phyloP scores from a whole-genome alignment of 2,888 invertebrate genomes.

The Papilio gigon region DNA sequence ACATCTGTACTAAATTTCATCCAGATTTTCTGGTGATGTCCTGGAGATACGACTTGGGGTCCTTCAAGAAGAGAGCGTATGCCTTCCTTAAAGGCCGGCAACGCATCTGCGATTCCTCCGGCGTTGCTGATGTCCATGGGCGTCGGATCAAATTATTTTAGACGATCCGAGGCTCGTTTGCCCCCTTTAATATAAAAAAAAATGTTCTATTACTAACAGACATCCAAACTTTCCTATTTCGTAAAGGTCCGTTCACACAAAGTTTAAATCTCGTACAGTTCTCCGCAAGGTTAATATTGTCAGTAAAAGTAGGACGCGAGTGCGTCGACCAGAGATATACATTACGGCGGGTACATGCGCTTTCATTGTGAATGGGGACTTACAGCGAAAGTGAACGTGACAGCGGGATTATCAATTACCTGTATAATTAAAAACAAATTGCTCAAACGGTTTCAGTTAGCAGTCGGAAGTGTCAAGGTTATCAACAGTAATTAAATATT shows the following conservation, averaged over 20 bases:
- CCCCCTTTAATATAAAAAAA: too few species aligned
- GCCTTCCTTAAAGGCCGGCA: too few species aligned
- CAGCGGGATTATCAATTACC: conserved; percentile 23
- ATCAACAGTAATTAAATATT: conserved; percentile 25
- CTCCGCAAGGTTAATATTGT: conserved; percentile 15
- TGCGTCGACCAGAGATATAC: conserved; percentile 9
- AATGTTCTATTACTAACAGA: too few species aligned
- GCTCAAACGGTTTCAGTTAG: conserved; percentile 8
- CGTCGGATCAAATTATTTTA: too few species aligned
- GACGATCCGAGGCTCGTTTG: too few species aligned
- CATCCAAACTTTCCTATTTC: not conserved
- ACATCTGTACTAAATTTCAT: too few species aligned
- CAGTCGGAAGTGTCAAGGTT: conserved; percentile 35
- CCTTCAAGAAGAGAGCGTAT: too few species aligned
- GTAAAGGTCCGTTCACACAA: conserved; percentile 1
- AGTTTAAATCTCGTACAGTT: not conserved
- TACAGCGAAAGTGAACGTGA: conserved; percentile 36
- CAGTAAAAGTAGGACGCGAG: conserved; percentile 22
- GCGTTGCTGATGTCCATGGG: too few species aligned
- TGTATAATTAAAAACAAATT: conserved; percentile 29
- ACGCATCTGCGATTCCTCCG: too few species aligned
- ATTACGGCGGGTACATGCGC: conserved; percentile 8
- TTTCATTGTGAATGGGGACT: conserved; percentile 17
- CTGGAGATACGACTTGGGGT: too few species aligned
- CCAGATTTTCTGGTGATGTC: too few species aligned